phyloP scores from a whole-genome alignment of 2,888 invertebrate genomes.

The Philonicus albiceps region DNA sequence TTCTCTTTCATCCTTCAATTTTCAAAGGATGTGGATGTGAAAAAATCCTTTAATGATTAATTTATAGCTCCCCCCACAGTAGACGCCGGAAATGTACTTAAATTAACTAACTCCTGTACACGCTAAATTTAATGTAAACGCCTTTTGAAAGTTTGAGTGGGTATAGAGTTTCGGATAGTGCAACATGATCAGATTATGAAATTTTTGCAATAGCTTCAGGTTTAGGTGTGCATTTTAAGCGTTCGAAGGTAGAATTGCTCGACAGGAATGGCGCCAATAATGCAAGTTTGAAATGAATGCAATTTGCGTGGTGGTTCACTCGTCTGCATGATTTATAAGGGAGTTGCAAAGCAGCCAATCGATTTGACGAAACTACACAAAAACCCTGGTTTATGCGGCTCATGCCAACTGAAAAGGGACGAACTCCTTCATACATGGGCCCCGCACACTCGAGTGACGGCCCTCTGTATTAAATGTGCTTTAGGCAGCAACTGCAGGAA shows the following conservation, averaged over 20 bases:
- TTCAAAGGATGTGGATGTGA: neutral
- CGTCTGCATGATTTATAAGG: neutral
- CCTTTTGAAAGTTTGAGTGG: neutral
- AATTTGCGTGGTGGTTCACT: neutral
- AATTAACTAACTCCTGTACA: neutral
- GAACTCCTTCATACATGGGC: neutral
- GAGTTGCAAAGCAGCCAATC: neutral
- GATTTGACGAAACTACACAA: neutral
- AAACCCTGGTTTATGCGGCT: neutral
- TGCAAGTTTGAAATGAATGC: neutral
- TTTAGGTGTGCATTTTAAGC: neutral
- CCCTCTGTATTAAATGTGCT: neutral
- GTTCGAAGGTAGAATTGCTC: neutral
- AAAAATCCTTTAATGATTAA: neutral
- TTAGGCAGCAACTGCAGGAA: constrained; percentile 19
- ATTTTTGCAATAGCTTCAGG: neutral
- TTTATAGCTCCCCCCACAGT: neutral
- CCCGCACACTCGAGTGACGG: neutral
- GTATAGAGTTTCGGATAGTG: neutral
- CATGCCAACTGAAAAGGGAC: neutral
- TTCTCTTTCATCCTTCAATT: neutral
- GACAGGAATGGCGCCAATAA: neutral
- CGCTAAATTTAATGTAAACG: neutral
- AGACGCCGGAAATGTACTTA: neutral
- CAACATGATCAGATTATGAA: neutral